Evolutionary conservation across 1,140 invertebrate species (phyloP), one percentile per base, ranked within the genome.

Genomic region (Drosophila pachea): DNA sequence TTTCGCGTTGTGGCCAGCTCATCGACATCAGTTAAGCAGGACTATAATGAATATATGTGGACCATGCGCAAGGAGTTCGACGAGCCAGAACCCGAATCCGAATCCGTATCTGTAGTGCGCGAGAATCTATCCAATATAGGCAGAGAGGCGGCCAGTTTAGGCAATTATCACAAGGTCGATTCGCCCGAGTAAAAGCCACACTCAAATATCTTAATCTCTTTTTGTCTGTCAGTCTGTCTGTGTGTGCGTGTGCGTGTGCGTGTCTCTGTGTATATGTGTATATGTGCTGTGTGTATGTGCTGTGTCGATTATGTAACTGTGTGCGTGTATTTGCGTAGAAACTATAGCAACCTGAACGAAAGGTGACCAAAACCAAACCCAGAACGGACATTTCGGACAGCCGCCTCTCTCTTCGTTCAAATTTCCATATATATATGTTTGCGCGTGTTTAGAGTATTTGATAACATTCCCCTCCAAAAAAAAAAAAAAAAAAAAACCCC

Each of bases 41-140:
- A 95, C 88, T 95, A 95, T 86, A 95, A 95, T 92, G 94, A 95
- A 83, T 95, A 95, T 78, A 95, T 96, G 94, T 96, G 95, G 95
- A 96, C 95, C 89, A 95, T 96, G 94, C 94, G 95, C 92, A 95
- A 95, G 90, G 95, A 96, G 74, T 96, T 96, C 90, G 91, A 93
- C 54, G 95, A 96, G 84, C 95, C 95, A 45, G 95, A 96, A 88
- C 93, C 92, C 29, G 68, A 70, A 50, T 90, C 91, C 38, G 91
- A 92, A 61, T 90, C 92, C 12, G 91, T 92, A 68, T 90, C 92
- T 72, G 91, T 92, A 52, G 91, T 92, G 54, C 90, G 91, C 74
- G 92, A 92, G 62, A 92, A 92, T 75, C 90, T 92, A 38, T 91
- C 91, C 47, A 92, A 92, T 74, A 91, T 92, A 65, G 91, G 91